phyloP scores from a whole-genome alignment of 2,797 vertebrate genomes.

The Selene dorsalis region DNA sequence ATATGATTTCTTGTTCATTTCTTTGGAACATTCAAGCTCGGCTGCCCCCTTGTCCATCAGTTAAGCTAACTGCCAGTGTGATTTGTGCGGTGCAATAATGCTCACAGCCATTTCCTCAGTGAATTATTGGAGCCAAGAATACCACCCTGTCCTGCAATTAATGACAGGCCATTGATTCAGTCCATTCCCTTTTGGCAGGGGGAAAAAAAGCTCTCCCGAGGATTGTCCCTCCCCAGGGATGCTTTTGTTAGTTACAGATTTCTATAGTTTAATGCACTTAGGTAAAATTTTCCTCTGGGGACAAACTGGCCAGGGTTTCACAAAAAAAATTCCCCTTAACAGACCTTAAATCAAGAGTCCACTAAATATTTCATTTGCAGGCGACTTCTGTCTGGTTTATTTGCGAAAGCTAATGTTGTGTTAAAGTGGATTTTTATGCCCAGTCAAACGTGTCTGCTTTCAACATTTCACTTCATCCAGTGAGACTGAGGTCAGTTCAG shows the following conservation, averaged over 20 bases:
- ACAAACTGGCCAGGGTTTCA: conserved; percentile 21
- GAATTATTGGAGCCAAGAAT: conserved; percentile 69
- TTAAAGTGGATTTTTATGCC: conserved; percentile 69
- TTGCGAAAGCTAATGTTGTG: conserved; percentile 62
- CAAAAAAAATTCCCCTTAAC: conserved; percentile 37
- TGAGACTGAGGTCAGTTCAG: conserved; percentile 53
- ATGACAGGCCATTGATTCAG: conserved; percentile 69
- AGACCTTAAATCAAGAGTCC: conserved; percentile 30
- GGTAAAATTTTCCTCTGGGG: conserved; percentile 27
- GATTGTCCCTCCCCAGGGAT: conserved; percentile 31
- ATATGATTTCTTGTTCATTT: conserved; percentile 51
- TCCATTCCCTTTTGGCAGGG: conserved; percentile 36
- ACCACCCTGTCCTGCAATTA: conserved; percentile 62
- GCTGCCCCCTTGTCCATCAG: conserved; percentile 53
- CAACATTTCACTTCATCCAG: conserved; percentile 42
- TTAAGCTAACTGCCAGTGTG: conserved; percentile 53
- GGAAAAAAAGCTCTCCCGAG: conserved; percentile 16
- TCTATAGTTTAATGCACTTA: conserved; percentile 51
- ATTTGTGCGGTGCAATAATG: conserved; percentile 64
- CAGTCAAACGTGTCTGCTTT: conserved; percentile 56
- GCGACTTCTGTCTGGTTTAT: conserved; percentile 34
- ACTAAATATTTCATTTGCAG: conserved; percentile 33
- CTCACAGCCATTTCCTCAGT: conserved; percentile 63
- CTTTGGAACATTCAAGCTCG: conserved; percentile 29
- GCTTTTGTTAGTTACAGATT: conserved; percentile 31